phyloP scores from a whole-genome alignment of 2,888 invertebrate genomes.

The Athetis lepigone region DNA sequence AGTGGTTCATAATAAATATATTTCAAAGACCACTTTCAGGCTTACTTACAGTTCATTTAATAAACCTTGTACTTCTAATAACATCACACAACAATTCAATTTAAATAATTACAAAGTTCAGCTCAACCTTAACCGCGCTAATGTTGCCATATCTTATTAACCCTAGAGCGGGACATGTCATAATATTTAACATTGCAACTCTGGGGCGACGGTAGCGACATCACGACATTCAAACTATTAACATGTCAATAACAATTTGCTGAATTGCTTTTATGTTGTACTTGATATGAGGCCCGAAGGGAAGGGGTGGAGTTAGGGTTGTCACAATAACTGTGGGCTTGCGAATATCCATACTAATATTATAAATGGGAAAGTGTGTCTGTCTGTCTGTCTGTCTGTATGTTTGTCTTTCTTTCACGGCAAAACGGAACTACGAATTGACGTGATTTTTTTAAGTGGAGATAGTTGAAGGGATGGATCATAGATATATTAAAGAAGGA shows the following conservation, averaged over 20 bases:
- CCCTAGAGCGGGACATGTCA: conserved; percentile 53
- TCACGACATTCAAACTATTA: conserved; percentile 81
- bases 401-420: too few relatives aligned
- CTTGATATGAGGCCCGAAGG: conserved; percentile 75
- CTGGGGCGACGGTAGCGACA: conserved; percentile 67
- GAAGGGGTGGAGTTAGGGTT: conserved; percentile 83
- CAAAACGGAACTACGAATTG: too few relatives aligned
- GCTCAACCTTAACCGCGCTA: conserved; percentile 44
- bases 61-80: too few relatives aligned
- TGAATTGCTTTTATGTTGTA: conserved; percentile 87
- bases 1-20: too few relatives aligned
- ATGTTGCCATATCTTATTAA: conserved; percentile 49
- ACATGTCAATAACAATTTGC: conserved; percentile 89
- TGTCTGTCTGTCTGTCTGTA: too few relatives aligned
- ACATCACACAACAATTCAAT: conserved; percentile 41
- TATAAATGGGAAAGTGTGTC: too few relatives aligned
- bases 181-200: conserved; percentile 60
- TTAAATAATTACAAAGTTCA: conserved; percentile 46
- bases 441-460: too few relatives aligned
- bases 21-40: too few relatives aligned
- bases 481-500: too few relatives aligned
- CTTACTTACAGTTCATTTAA: too few relatives aligned
- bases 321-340: conserved; percentile 35
- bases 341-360: too few relatives aligned
- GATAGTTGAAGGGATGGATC: too few relatives aligned